A percentile compares a stretch with the other conserved stretches of the same genome.
phyloP scores from a whole-genome alignment of 2,113 vertebrate species.

The Progne subis region DNA sequence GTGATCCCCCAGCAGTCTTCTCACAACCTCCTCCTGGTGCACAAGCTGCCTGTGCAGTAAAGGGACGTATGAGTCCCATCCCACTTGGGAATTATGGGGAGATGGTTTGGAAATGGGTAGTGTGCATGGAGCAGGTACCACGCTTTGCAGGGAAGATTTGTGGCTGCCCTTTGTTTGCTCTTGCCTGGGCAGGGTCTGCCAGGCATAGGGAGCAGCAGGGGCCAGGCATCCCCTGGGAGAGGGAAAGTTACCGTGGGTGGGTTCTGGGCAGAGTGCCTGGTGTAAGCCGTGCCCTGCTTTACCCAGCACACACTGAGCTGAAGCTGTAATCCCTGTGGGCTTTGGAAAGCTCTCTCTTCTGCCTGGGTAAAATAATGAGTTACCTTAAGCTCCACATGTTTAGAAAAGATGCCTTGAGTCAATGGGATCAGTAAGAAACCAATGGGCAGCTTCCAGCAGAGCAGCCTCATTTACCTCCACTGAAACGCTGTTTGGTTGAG shows the following conservation, averaged over 20 bases:
- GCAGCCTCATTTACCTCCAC: too few relatives aligned
- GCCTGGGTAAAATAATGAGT: background rate
- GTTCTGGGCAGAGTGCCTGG: background rate
- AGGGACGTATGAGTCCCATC: fast-evolving
- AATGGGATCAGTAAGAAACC: background rate
- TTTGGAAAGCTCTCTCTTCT: background rate
- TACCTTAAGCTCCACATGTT: background rate
- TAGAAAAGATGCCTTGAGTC: background rate
- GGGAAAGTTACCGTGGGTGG: background rate
- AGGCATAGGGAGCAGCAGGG: background rate
- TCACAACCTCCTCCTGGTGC: background rate
- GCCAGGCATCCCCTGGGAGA: background rate
- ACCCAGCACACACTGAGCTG: background rate
- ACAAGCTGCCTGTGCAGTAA: background rate
- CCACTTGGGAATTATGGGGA: background rate
- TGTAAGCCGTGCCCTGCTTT: background rate
- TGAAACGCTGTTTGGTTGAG: too few relatives aligned
- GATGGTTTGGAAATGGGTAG: background rate
- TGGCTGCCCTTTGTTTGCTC: background rate
- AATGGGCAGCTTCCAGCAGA: background rate
- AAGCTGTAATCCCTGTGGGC: background rate
- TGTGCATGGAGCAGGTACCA: background rate
- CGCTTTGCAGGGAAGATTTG: background rate
- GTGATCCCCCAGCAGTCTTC: background rate
- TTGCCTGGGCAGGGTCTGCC: background rate